phyloP scores from a whole-genome alignment of 1,140 invertebrate genomes.

The Pseudomyrmex dendroicus region DNA sequence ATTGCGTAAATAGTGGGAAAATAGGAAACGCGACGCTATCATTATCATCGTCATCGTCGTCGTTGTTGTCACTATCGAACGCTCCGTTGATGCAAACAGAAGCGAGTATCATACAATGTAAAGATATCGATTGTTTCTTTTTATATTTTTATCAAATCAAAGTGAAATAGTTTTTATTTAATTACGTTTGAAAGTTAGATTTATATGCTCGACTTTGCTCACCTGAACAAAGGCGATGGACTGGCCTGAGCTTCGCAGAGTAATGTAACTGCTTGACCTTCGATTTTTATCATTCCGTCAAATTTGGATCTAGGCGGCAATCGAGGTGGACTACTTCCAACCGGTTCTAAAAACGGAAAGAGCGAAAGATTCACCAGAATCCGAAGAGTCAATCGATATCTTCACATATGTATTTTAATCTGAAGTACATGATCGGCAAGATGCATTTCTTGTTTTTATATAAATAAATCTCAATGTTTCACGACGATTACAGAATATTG shows the following conservation, averaged over 20 bases:
- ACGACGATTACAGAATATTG: not conserved
- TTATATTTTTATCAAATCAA: not conserved
- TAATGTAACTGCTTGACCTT: slow-evolving; percentile 84
- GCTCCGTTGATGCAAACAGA: slow-evolving; percentile 36
- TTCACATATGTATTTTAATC: slow-evolving; percentile 47
- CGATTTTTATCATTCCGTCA: slow-evolving; percentile 79
- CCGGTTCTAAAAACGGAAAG: slow-evolving; percentile 85
- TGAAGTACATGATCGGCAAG: slow-evolving; percentile 27
- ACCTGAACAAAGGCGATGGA: slow-evolving; percentile 87
- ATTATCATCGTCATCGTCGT: not conserved
- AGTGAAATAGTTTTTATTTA: not conserved
- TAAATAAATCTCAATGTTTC: not conserved
- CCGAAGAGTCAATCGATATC: slow-evolving; percentile 50
- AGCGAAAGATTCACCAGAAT: slow-evolving; percentile 38
- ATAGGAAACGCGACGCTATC: not conserved
- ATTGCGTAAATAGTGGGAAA: slow-evolving; percentile 63
- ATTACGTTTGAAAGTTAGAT: slow-evolving; percentile 12
- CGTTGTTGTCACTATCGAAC: slow-evolving; percentile 51
- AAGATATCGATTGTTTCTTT: slow-evolving; percentile 55
- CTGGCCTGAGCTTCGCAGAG: slow-evolving; percentile 88
- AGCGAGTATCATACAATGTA: slow-evolving; percentile 20
- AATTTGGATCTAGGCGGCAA: slow-evolving; percentile 85
- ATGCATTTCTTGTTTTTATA: slow-evolving; percentile 5
- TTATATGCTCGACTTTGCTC: slow-evolving; percentile 80
- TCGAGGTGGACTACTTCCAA: slow-evolving; percentile 86